A percentile compares a stretch with the other conserved stretches of the same genome.
These are phyloP conservation scores for Perognathus longimembris DNA, from an alignment of 2,113 vertebrate species.

Conservation along the genomic window DNA sequence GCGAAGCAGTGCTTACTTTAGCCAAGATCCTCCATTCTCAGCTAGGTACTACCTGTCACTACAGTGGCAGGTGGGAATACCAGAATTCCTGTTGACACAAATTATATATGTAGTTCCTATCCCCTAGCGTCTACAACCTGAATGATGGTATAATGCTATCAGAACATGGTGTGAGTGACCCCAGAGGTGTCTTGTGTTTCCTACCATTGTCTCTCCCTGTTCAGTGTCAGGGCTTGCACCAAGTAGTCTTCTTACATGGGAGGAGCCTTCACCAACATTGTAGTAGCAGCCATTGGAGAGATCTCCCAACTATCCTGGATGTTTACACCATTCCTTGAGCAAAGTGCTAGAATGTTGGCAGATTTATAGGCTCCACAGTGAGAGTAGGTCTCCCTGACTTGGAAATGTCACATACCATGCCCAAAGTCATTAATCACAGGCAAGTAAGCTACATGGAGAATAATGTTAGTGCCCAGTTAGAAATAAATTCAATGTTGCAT, in stretches of 20 bases:
- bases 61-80: background rate
- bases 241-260: background rate
- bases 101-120: background rate
- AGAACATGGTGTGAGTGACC: rapidly evolving
- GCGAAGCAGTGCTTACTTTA: background rate
- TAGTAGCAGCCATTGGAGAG: too few relatives aligned
- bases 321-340: too few relatives aligned
- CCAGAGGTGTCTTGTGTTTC: too few relatives aligned
- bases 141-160: background rate
- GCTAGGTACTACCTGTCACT: background rate
- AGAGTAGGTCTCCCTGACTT: background rate
- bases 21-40: background rate
- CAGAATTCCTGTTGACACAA: background rate
- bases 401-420: background rate
- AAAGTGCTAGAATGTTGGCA: background rate
- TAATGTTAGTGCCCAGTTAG: background rate
- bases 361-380: background rate
- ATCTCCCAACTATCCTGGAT: background rate
- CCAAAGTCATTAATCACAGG: background rate
- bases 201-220: background rate
- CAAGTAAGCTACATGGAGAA: too few relatives aligned
- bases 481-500: background rate
- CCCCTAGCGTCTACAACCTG: background rate
- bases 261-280: background rate
- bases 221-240: background rate